These are phyloP conservation scores for Falco biarmicus DNA, from an alignment of 2,797 vertebrate genomes.

Conservation along the genomic window DNA sequence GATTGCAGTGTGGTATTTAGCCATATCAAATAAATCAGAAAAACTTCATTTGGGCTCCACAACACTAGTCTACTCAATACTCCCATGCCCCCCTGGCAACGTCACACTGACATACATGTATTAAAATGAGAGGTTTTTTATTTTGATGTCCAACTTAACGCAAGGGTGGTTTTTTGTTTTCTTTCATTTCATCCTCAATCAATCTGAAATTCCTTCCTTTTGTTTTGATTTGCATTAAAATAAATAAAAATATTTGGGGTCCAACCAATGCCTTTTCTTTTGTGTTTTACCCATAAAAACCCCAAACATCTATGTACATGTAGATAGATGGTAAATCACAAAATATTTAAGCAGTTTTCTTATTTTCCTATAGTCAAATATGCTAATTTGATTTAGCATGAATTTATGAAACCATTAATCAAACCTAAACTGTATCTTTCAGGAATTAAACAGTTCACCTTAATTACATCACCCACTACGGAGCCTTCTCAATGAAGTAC, in stretches of 20 bases:
- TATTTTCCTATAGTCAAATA: neutral
- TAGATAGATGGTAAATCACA: neutral
- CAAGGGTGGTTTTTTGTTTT: fast-evolving
- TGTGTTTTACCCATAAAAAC: neutral
- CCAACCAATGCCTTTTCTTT: neutral
- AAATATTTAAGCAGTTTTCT: neutral
- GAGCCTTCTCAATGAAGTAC: neutral
- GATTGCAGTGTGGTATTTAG: neutral
- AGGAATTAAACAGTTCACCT: neutral
- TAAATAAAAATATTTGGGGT: neutral
- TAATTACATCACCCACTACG: neutral
- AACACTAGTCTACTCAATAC: neutral
- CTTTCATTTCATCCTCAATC: neutral
- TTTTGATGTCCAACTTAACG: neutral
- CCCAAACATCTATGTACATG: neutral
- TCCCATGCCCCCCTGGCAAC: neutral
- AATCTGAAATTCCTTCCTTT: neutral
- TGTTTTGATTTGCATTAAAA: neutral
- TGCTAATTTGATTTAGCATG: neutral
- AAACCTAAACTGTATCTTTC: neutral
- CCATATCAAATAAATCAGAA: neutral
- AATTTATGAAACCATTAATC: neutral
- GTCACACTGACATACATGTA: neutral
- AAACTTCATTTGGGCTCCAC: neutral
- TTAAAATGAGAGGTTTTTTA: neutral